These are phyloP conservation scores for Bombus balteatus DNA, from an alignment of 1,140 invertebrate genomes.

Conservation along the genomic window DNA sequence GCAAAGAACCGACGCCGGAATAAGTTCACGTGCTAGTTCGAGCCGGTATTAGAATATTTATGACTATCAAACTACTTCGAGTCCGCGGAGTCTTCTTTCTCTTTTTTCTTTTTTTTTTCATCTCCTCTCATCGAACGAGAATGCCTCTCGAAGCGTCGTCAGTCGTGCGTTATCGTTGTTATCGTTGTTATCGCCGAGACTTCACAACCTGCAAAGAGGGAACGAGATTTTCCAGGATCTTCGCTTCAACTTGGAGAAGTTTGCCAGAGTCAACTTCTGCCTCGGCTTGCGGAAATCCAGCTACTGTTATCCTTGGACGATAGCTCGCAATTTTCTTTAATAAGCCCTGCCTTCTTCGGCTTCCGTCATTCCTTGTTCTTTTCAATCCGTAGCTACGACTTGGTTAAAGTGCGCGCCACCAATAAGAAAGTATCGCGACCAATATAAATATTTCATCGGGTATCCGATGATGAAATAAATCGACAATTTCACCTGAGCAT, in stretches of 20 bases:
- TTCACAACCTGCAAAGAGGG: not conserved
- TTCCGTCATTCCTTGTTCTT: not conserved
- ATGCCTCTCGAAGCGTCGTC: not conserved
- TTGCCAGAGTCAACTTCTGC: slow-evolving; percentile 3
- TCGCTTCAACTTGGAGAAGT: not conserved
- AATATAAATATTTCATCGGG: not conserved
- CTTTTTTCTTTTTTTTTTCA: not conserved
- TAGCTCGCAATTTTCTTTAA: slow-evolving; percentile 5
- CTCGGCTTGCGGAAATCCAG: not conserved
- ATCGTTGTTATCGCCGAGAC: not conserved
- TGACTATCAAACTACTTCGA: slow-evolving; percentile 53
- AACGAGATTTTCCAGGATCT: slow-evolving; percentile 25
- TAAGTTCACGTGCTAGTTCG: not conserved
- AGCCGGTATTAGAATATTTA: slow-evolving; percentile 68
- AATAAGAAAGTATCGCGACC: too few relatives aligned
- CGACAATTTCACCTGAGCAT: too few relatives aligned
- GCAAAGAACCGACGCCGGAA: not conserved
- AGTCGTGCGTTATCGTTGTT: slow-evolving; percentile 5
- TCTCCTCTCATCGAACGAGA: not conserved
- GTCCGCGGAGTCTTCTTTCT: not conserved
- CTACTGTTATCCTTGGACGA: slow-evolving; percentile 5
- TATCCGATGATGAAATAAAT: too few relatives aligned
- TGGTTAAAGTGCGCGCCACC: not conserved
- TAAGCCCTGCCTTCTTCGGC: not conserved
- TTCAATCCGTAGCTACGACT: too few relatives aligned